Percentiles rank a stretch among this genome's conserved stretches.
These are phyloP conservation scores for Macquaria australasica DNA, from an alignment of 2,113 vertebrate genomes.

Conservation along the genomic window DNA sequence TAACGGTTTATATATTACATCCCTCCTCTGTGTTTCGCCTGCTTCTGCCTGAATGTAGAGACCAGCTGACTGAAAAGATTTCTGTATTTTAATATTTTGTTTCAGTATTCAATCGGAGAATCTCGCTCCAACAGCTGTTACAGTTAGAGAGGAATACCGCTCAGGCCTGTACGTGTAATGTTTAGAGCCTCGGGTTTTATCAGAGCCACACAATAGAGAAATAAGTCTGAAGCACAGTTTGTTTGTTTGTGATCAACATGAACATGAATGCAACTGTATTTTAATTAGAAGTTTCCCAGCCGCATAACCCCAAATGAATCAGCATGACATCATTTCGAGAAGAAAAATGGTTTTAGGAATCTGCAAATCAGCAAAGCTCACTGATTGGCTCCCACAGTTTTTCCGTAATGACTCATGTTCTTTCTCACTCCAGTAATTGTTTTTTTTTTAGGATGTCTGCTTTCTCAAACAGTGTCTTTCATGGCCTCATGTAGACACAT, in stretches of 20 bases:
- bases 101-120: background rate
- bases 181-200: background rate
- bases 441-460: too few species aligned
- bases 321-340: too few species aligned
- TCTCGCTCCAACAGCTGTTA: background rate
- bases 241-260: too few species aligned
- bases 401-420: too few species aligned
- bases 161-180: background rate
- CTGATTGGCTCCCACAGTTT: too few species aligned
- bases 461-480: background rate
- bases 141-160: too few species aligned
- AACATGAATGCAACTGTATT: background rate
- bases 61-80: background rate
- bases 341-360: too few species aligned
- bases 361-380: too few species aligned
- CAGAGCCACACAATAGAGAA: background rate
- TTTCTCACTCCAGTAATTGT: too few species aligned
- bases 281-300: background rate
- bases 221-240: too few species aligned
- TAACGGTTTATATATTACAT: background rate
- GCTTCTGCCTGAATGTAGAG: background rate
- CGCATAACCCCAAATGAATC: background rate
- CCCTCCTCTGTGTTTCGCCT: background rate
- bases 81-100: background rate
- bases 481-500: background rate